These are phyloP conservation scores for Takifugu flavidus DNA, from an alignment of 2,113 vertebrate genomes.

Conservation along the genomic window DNA sequence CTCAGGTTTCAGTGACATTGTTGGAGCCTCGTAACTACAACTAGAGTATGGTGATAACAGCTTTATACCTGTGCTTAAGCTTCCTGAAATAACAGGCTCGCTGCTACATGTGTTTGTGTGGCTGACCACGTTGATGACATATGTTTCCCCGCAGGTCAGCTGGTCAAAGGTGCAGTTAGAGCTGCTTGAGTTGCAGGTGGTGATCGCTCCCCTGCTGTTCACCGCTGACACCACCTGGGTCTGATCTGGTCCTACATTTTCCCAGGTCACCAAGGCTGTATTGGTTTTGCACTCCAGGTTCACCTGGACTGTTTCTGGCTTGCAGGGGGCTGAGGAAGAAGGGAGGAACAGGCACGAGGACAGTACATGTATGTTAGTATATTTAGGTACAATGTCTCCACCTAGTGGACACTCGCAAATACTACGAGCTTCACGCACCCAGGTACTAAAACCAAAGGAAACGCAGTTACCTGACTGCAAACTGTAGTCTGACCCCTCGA, in stretches of 20 bases:
- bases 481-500: conserved; percentile 64
- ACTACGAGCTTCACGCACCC: too few species aligned
- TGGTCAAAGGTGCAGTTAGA: conserved; percentile 66
- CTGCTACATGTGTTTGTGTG: conserved; percentile 59
- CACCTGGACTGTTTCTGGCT: conserved; percentile 50
- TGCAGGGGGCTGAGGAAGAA: conserved; percentile 70
- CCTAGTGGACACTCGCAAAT: too few species aligned
- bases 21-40: background rate
- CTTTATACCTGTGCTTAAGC: conserved; percentile 57
- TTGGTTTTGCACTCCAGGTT: conserved; percentile 64
- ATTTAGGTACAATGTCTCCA: too few species aligned
- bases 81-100: conserved; percentile 16
- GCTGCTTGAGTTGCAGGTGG: conserved; percentile 58
- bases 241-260: conserved; percentile 55
- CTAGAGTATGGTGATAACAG: background rate
- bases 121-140: conserved; percentile 61
- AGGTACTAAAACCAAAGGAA: too few species aligned
- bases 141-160: conserved; percentile 69
- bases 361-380: background rate
- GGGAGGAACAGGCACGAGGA: conserved; percentile 5
- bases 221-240: conserved; percentile 53
- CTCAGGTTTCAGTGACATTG: background rate
- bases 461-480: conserved; percentile 65
- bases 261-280: conserved; percentile 64
- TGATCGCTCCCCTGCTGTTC: conserved; percentile 37